Percentiles rank a stretch among this genome's conserved stretches.
Conservation (phyloP, 2,888 invertebrate genomes). For the Quadriops clusia region DNA sequence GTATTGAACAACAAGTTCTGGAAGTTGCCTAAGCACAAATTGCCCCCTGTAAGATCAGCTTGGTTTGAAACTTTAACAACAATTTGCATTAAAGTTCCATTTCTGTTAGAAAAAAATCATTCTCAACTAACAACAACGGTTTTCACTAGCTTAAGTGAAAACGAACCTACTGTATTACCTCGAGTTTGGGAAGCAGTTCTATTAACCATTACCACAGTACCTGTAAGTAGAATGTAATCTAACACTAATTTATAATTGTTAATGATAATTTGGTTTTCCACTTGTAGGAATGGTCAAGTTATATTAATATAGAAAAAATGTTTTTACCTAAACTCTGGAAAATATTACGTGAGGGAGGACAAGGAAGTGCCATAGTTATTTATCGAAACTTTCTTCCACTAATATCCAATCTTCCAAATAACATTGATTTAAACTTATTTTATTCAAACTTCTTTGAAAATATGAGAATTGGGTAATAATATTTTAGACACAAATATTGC, state of each 20-base stretch:
- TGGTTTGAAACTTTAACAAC: constrained; percentile 57
- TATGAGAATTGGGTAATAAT: constrained; percentile 50
- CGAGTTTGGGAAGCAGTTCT: constrained; percentile 67
- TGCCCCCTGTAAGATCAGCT: constrained; percentile 42
- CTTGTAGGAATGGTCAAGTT: constrained; percentile 56
- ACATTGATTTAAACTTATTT: constrained; percentile 42
- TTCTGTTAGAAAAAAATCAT: constrained; percentile 43
- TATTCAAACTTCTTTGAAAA: constrained; percentile 57
- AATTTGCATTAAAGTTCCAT: constrained; percentile 45
- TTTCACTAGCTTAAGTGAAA: constrained; percentile 55
- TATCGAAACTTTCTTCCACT: constrained; percentile 67
- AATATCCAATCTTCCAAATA: constrained; percentile 53
- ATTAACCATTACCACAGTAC: constrained; percentile 44
- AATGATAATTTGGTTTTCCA: no score
- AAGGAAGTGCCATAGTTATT: constrained; percentile 62
- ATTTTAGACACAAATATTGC: not conserved
- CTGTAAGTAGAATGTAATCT: constrained; percentile 31
- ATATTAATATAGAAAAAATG: constrained; percentile 61
- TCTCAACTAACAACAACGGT: constrained; percentile 44
- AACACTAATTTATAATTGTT: not conserved
- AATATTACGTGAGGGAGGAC: constrained; percentile 57
- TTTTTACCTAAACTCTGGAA: constrained; percentile 59
- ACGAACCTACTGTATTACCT: constrained; percentile 52
- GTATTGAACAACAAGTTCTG: constrained; percentile 56
- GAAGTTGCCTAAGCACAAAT: constrained; percentile 51